A percentile compares a stretch with the other conserved stretches of the same genome.
phyloP scores from a whole-genome alignment of 2,797 vertebrate species.

The Mionectes olivaceus region DNA sequence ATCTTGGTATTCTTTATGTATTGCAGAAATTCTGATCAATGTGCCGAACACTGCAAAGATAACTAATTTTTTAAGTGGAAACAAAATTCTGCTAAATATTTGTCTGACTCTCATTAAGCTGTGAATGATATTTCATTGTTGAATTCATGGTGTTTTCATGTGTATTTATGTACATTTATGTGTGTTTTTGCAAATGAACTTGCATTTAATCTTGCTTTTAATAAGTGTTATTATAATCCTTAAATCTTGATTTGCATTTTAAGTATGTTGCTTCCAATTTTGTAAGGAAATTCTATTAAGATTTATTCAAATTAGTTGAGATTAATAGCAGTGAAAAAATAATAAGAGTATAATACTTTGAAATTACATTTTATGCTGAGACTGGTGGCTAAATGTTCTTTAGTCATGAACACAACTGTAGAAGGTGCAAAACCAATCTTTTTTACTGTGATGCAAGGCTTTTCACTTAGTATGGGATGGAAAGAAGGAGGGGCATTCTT shows the following conservation, averaged over 20 bases:
- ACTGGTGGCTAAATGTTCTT: neutral
- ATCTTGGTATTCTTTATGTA: slow-evolving; percentile 93
- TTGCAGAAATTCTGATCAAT: slow-evolving; percentile 84
- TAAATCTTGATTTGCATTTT: slow-evolving; percentile 40
- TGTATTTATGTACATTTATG: slow-evolving; percentile 28
- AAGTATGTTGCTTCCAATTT: slow-evolving; percentile 33
- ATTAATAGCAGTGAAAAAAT: slow-evolving; percentile 24
- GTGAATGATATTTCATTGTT: slow-evolving; percentile 68
- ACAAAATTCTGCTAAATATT: neutral
- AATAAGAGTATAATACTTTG: neutral
- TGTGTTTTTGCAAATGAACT: slow-evolving; percentile 26
- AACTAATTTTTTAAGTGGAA: slow-evolving; percentile 10
- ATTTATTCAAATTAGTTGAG: slow-evolving; percentile 46
- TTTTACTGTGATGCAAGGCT: neutral
- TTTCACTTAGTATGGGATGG: neutral
- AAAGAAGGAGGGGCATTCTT: neutral
- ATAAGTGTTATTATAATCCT: slow-evolving; percentile 27
- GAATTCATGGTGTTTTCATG: slow-evolving; percentile 32
- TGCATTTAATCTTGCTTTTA: slow-evolving; percentile 59
- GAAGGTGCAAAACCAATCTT: neutral
- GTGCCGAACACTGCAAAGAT: neutral
- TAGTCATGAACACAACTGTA: neutral
- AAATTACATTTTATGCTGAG: neutral
- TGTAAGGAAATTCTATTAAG: slow-evolving; percentile 31
- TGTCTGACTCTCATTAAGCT: slow-evolving; percentile 58